Conservation (phyloP, 2,113 vertebrate species). For the Stegostoma tigrinum region DNA sequence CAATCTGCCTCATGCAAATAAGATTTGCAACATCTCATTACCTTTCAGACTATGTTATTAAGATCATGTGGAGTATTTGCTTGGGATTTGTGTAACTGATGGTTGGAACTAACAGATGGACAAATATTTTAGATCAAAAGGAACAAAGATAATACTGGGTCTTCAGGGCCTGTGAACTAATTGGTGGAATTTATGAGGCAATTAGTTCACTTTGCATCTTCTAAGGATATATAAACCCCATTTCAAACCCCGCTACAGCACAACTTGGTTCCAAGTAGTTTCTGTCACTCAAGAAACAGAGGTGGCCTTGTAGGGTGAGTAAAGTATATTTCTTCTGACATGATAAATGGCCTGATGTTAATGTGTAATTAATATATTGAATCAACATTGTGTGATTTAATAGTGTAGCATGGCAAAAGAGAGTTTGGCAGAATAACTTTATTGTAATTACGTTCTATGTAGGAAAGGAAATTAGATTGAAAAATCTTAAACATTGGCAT, state of each 20-base stretch:
- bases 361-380: not conserved
- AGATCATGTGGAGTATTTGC: not conserved
- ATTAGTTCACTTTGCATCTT: constrained; percentile 13
- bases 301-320: not conserved
- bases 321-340: not conserved
- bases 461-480: not conserved
- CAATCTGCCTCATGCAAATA: not conserved
- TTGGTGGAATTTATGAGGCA: not conserved
- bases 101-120: not conserved
- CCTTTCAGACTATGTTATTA: not conserved
- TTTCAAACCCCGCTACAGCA: not conserved
- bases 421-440: not conserved
- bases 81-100: not conserved
- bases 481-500: not conserved
- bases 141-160: not conserved
- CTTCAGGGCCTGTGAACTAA: not conserved
- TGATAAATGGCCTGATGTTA: not conserved
- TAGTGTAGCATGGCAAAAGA: not conserved
- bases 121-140: not conserved
- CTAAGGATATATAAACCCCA: not conserved
- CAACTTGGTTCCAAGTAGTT: not conserved
- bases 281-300: not conserved
- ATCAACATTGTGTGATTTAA: not conserved
- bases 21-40: not conserved
- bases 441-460: not conserved